phyloP scores from a whole-genome alignment of 2,797 vertebrate genomes.

The Acanthurus leucopareius region DNA sequence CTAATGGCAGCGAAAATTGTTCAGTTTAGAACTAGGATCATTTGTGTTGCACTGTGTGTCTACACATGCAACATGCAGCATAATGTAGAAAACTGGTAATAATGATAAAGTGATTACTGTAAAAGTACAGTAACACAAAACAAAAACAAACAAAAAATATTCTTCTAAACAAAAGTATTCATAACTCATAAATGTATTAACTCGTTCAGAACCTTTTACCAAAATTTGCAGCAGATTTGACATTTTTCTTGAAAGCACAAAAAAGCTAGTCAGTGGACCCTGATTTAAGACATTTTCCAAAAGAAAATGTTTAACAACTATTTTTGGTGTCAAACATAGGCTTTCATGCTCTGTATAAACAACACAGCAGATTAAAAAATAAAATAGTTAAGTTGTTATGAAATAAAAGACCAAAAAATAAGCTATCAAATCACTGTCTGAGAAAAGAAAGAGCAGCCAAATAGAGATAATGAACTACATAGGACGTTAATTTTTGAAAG shows the following conservation, averaged over 20 bases:
- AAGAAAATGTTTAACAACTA: neutral
- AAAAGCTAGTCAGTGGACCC: neutral
- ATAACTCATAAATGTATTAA: too few relatives aligned
- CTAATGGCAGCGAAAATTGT: neutral
- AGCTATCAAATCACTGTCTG: neutral
- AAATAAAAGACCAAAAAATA: neutral
- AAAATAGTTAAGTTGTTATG: neutral
- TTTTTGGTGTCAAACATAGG: too few relatives aligned
- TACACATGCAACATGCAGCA: neutral
- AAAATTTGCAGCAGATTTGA: too few relatives aligned
- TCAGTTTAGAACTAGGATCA: slow-evolving; percentile 7
- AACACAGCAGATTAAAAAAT: neutral
- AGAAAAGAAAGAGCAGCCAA: neutral
- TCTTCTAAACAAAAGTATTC: too few relatives aligned
- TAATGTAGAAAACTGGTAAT: neutral
- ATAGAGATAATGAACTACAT: too few relatives aligned
- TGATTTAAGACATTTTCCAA: neutral
- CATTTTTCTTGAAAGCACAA: neutral
- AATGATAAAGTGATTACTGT: neutral
- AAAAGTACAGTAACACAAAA: neutral
- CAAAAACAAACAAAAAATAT: too few relatives aligned
- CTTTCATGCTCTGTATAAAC: neutral
- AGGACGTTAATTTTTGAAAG: neutral
- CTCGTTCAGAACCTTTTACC: too few relatives aligned
- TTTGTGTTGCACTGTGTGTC: slow-evolving; percentile 12